Conservation (phyloP, 2,113 vertebrate species). For the Oreochromis spilurus region DNA sequence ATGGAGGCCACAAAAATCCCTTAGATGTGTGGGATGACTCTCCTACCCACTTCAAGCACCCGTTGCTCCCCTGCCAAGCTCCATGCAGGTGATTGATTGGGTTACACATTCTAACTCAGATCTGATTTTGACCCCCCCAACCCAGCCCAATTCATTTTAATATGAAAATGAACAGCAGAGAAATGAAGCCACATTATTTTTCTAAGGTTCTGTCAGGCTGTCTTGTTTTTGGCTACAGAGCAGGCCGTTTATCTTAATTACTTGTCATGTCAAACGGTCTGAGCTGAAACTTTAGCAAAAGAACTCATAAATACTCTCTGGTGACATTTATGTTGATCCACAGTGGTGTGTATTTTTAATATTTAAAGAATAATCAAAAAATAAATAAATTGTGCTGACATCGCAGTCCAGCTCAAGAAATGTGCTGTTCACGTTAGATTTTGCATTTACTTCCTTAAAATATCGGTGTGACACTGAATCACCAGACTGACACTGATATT, state of each 20-base stretch:
- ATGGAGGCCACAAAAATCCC: neutral
- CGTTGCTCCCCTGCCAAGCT: neutral
- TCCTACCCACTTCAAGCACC: neutral
- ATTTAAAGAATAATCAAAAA: neutral
- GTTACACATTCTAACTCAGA: neutral
- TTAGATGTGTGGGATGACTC: neutral
- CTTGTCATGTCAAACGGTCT: neutral
- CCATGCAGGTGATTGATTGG: neutral
- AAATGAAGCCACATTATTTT: neutral
- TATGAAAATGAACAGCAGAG: neutral
- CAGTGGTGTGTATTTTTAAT: neutral
- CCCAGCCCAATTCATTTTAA: neutral
- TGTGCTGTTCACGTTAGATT: neutral
- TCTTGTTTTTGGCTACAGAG: neutral
- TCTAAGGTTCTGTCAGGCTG: neutral
- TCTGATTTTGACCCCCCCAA: neutral
- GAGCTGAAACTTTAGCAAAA: neutral
- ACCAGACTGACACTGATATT: neutral
- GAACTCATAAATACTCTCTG: neutral
- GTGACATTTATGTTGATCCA: neutral
- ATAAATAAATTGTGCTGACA: neutral
- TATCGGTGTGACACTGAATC: neutral
- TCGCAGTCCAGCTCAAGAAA: neutral
- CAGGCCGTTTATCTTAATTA: neutral
- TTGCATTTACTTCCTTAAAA: neutral